These are phyloP conservation scores for Vireo altiloquus DNA, from an alignment of 2,113 vertebrate genomes.

Conservation along the genomic window DNA sequence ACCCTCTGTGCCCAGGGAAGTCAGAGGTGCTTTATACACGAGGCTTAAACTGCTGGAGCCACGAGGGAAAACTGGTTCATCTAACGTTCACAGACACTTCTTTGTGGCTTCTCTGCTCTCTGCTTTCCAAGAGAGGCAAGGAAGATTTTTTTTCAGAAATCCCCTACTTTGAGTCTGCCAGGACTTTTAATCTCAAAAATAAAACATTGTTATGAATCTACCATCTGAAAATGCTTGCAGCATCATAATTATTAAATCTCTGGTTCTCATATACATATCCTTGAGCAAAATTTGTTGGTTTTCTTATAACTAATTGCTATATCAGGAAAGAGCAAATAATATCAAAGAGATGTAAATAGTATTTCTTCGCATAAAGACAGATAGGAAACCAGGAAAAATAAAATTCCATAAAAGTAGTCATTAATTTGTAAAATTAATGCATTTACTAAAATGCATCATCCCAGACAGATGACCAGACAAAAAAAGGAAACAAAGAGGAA, in stretches of 20 bases:
- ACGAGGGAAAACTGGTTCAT: rapidly evolving
- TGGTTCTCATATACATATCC: not conserved
- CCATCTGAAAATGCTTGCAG: not conserved
- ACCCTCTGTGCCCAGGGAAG: not conserved
- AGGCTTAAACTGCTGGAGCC: not conserved
- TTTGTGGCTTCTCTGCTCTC: not conserved
- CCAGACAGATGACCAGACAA: not conserved
- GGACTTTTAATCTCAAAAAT: not conserved
- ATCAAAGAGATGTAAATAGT: not conserved
- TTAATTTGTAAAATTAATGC: not conserved
- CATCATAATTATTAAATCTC: not conserved
- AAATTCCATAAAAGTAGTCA: not conserved
- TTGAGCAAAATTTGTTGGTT: not conserved
- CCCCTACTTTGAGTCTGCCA: not conserved
- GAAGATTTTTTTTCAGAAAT: not conserved
- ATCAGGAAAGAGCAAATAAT: not conserved
- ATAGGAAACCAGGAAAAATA: not conserved
- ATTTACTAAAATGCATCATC: not conserved
- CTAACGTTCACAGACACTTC: not conserved
- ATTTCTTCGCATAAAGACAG: slow-evolving; percentile 3
- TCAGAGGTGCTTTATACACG: rapidly evolving
- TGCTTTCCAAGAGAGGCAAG: rapidly evolving
- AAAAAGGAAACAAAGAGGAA: not conserved
- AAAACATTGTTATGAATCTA: not conserved
- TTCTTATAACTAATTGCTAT: not conserved